phyloP scores from a whole-genome alignment of 2,888 invertebrate genomes.

The Oscheius onirici region DNA sequence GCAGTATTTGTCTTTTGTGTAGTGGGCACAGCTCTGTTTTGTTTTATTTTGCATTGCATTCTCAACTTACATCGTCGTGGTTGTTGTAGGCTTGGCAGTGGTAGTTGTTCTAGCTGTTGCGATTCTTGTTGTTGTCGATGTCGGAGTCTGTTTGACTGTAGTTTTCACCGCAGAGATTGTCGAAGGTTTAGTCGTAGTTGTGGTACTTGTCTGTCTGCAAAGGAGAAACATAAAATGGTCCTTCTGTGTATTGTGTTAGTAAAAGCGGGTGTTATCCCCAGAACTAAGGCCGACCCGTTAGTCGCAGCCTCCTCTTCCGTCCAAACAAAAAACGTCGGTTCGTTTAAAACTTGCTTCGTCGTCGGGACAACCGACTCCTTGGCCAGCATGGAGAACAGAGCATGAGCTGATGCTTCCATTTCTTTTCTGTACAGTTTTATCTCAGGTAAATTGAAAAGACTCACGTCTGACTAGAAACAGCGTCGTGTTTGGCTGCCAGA shows the following conservation, averaged over 20 bases:
- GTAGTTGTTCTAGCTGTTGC: slow-evolving; percentile 35
- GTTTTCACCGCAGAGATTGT: background rate
- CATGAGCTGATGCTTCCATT: slow-evolving; percentile 58
- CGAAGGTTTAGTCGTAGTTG: background rate
- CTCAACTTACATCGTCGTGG: slow-evolving; percentile 1
- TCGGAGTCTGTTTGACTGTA: background rate
- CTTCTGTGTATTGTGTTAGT: slow-evolving; percentile 24
- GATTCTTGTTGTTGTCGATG: slow-evolving; percentile 9
- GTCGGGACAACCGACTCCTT: slow-evolving; percentile 36
- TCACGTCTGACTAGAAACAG: slow-evolving; percentile 1
- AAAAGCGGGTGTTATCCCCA: slow-evolving; percentile 55
- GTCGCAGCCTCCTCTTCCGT: slow-evolving; percentile 3
- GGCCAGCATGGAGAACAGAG: slow-evolving; percentile 55
- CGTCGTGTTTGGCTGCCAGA: slow-evolving; percentile 4
- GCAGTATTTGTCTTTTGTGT: slow-evolving; percentile 5
- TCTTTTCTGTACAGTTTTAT: slow-evolving; percentile 33
- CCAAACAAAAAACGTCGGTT: slow-evolving; percentile 19
- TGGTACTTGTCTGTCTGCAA: too few relatives aligned
- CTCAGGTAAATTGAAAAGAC: slow-evolving; percentile 8
- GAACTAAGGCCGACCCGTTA: slow-evolving; percentile 5
- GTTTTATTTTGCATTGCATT: background rate
- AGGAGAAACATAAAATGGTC: too few relatives aligned
- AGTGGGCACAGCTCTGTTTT: background rate
- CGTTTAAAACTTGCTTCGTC: slow-evolving; percentile 33
- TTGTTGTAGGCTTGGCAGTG: slow-evolving; percentile 22